These are phyloP conservation scores for Cyclophora punctaria DNA, from an alignment of 2,888 invertebrate species.

Conservation along the genomic window DNA sequence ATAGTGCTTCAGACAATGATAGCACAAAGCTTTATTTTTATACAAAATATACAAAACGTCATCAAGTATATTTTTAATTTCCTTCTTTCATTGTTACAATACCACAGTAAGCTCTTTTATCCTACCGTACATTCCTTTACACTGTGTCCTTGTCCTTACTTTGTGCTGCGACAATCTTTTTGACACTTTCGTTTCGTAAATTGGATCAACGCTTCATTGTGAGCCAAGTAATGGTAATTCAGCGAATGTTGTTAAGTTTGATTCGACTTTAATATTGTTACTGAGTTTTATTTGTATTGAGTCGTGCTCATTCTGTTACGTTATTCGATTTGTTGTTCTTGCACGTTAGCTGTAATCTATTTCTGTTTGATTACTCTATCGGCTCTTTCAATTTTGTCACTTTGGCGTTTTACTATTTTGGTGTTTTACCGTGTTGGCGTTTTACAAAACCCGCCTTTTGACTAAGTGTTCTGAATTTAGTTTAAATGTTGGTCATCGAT, in stretches of 20 bases:
- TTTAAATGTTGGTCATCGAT: no score
- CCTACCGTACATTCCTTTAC: no score
- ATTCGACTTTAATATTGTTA: constrained; percentile 43
- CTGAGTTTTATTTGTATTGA: constrained; percentile 19
- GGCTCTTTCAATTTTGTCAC: neutral
- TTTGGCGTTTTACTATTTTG: no score
- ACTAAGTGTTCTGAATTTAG: no score
- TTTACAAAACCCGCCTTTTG: no score
- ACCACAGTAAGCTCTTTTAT: no score
- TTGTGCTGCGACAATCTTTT: constrained; percentile 38
- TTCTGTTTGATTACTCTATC: neutral
- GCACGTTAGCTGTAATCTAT: neutral
- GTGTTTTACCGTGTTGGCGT: no score
- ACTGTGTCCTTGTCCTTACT: no score
- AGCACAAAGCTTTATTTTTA: no score
- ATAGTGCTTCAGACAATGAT: no score
- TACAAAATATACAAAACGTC: no score
- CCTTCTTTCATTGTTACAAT: neutral
- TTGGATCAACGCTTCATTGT: constrained; percentile 58
- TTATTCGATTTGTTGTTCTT: constrained; percentile 4
- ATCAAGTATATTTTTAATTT: no score
- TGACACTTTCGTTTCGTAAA: constrained; percentile 59
- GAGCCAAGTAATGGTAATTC: constrained; percentile 51
- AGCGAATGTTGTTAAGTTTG: constrained; percentile 25
- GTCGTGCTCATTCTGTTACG: constrained; percentile 6